Percentiles rank a stretch among this genome's conserved stretches.
Evolutionary conservation across 2,888 invertebrate genomes (phyloP).

Genomic region (Phytoseiulus persimilis): DNA sequence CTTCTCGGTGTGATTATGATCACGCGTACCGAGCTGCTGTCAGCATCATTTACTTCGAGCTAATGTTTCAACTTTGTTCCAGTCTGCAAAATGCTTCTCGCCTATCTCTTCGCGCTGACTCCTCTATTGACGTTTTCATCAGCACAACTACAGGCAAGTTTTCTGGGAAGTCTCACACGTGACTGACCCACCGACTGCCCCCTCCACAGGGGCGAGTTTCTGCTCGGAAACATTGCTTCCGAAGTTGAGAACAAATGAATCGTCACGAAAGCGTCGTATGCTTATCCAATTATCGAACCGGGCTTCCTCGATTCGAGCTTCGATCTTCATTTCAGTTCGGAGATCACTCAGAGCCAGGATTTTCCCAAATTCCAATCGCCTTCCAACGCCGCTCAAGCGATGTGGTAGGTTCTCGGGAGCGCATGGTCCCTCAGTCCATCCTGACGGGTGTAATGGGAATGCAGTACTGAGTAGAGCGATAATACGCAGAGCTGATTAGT

Average conservation of each 20-base stretch:
- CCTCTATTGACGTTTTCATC: not conserved
- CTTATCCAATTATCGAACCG: too few relatives aligned
- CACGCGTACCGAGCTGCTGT: not conserved
- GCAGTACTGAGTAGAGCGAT: too few relatives aligned
- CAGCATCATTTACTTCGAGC: not conserved
- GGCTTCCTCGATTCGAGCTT: not conserved
- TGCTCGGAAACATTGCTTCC: too few relatives aligned
- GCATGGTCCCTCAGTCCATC: not conserved
- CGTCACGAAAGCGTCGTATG: too few relatives aligned
- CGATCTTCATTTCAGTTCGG: not conserved
- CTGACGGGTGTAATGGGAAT: too few relatives aligned
- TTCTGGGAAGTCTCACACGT: not conserved
- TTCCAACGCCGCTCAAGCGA: not conserved
- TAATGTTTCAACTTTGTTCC: not conserved
- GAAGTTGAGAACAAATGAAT: too few relatives aligned
- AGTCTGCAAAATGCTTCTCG: constrained; percentile 18
- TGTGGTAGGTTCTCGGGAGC: not conserved
- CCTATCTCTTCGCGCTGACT: not conserved
- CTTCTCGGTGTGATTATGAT: not conserved
- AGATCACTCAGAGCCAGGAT: not conserved
- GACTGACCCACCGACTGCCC: too few relatives aligned
- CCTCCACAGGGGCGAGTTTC: too few relatives aligned
- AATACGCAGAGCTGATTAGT: too few relatives aligned
- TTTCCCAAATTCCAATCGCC: not conserved
- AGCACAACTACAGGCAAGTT: constrained; percentile 32